Evolutionary conservation across 1,140 invertebrate species (phyloP).

Genomic region (Papilio dardanus): DNA sequence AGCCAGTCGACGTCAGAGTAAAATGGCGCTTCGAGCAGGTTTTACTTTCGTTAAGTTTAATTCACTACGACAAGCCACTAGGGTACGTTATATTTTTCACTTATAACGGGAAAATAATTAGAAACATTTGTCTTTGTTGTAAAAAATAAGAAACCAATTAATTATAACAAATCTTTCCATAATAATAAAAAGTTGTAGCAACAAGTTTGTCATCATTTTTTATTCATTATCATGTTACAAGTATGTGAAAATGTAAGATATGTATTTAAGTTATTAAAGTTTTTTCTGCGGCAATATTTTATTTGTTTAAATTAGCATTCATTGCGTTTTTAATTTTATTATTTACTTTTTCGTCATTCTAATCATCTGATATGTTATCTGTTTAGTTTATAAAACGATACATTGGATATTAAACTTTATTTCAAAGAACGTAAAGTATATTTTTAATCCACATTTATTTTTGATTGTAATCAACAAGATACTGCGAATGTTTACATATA

Average conservation of each 20-base stretch:
- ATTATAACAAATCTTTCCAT: neutral
- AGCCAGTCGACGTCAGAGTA: slow-evolving; percentile 51
- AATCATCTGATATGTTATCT: slow-evolving; percentile 22
- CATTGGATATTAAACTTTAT: neutral
- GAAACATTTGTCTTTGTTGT: neutral
- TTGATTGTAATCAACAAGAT: neutral
- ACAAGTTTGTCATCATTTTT: neutral
- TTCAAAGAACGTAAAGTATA: neutral
- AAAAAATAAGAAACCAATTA: neutral
- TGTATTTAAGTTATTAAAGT: neutral
- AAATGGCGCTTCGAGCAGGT: slow-evolving; percentile 67
- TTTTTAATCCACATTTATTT: neutral
- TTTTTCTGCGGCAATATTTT: neutral
- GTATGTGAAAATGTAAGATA: neutral
- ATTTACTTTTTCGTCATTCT: neutral
- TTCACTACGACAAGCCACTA: slow-evolving; percentile 48
- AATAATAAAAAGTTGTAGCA: neutral
- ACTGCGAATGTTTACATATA: neutral
- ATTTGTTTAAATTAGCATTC: neutral
- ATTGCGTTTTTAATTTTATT: neutral
- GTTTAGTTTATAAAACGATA: neutral
- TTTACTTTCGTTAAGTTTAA: slow-evolving; percentile 58
- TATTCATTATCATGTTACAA: neutral
- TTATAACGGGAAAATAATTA: neutral
- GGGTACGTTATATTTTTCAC: slow-evolving; percentile 52